phyloP scores from a whole-genome alignment of 2,888 invertebrate genomes.

The Hyles lineata region DNA sequence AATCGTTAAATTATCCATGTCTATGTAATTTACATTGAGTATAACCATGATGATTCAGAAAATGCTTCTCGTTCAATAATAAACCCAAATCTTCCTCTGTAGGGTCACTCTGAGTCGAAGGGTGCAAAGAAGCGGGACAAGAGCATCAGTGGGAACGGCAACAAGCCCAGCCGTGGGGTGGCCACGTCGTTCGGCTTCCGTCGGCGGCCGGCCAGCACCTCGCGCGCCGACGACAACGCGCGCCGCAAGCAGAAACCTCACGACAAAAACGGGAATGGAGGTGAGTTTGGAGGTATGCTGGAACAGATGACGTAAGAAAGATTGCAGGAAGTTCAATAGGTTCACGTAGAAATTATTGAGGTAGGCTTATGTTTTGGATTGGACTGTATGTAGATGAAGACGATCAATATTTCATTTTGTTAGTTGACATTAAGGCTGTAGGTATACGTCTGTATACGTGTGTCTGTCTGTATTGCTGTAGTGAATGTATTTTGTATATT shows the following conservation, averaged over 20 bases:
- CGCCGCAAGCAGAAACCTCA: constrained; percentile 72
- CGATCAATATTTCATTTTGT: too few species aligned
- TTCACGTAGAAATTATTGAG: too few species aligned
- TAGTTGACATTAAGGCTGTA: too few species aligned
- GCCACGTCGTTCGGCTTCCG: constrained; percentile 94
- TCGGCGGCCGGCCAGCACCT: constrained; percentile 84
- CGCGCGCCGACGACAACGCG: constrained; percentile 77
- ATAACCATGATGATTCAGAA: neutral
- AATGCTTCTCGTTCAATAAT: neutral
- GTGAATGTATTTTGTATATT: too few species aligned
- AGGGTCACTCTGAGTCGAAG: constrained; percentile 87
- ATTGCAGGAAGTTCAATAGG: too few species aligned
- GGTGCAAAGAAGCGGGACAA: constrained; percentile 84
- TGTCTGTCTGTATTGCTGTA: too few species aligned
- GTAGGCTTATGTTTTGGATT: too few species aligned
- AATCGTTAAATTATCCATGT: too few species aligned
- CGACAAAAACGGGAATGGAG: constrained; percentile 81
- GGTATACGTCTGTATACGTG: too few species aligned
- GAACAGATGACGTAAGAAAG: neutral
- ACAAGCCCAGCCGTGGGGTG: constrained; percentile 88
- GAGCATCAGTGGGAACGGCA: constrained; percentile 72
- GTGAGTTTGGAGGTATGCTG: constrained; percentile 43
- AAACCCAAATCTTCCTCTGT: constrained; percentile 39
- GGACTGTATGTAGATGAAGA: too few species aligned
- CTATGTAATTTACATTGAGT: too few species aligned